phyloP scores from a whole-genome alignment of 2,888 invertebrate genomes.

The Drosophila nr. perissopoda region DNA sequence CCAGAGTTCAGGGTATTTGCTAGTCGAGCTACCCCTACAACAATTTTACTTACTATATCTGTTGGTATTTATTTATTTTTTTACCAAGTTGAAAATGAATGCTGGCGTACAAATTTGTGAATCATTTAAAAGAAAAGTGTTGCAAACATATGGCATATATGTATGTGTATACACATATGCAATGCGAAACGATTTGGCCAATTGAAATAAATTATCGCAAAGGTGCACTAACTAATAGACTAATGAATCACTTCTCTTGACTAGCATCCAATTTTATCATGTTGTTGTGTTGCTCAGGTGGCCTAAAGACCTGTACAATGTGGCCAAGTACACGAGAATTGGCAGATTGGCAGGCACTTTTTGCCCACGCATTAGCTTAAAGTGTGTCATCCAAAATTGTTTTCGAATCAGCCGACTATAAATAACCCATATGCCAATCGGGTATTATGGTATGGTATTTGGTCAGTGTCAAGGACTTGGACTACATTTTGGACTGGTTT shows the following conservation, averaged over 20 bases:
- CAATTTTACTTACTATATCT: not conserved
- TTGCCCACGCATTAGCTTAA: slow-evolving; percentile 40
- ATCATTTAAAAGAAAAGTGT: slow-evolving; percentile 55
- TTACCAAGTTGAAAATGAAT: slow-evolving; percentile 41
- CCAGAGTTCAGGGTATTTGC: not conserved
- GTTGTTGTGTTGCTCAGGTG: slow-evolving; percentile 36
- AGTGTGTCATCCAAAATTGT: slow-evolving; percentile 48
- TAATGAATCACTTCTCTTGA: slow-evolving; percentile 71
- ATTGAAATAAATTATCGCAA: slow-evolving; percentile 42
- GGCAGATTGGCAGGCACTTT: slow-evolving; percentile 50
- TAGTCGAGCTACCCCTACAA: too few species aligned
- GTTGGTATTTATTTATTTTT: slow-evolving; percentile 12
- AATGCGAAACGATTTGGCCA: slow-evolving; percentile 22
- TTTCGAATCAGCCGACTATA: slow-evolving; percentile 42
- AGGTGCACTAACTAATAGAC: slow-evolving; percentile 37
- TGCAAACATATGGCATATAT: slow-evolving; percentile 15
- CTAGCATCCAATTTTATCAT: slow-evolving; percentile 47
- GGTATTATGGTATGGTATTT: slow-evolving; percentile 28
- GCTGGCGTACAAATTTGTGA: slow-evolving; percentile 58
- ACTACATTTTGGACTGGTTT: slow-evolving; percentile 53
- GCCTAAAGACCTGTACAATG: slow-evolving; percentile 58
- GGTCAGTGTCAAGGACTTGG: slow-evolving; percentile 74
- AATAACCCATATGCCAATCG: slow-evolving; percentile 40
- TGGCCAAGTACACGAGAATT: slow-evolving; percentile 55
- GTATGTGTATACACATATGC: slow-evolving; percentile 28